Conservation (phyloP, 2,797 vertebrate species). For the Acrocephalus scirpaceus region DNA sequence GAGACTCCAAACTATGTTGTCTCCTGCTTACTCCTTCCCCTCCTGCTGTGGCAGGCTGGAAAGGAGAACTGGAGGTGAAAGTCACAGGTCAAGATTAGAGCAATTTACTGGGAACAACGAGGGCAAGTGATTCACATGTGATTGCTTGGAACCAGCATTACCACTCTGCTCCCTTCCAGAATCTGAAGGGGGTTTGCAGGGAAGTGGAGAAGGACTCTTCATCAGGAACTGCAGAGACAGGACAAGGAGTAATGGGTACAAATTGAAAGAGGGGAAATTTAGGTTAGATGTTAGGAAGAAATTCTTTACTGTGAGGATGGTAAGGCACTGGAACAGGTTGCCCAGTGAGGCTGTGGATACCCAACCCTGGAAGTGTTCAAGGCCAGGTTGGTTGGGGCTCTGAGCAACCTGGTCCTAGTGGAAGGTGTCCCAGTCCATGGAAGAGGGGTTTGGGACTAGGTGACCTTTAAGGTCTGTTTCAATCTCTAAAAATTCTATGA, state of each 20-base stretch:
- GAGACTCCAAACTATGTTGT: neutral
- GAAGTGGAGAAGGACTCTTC: neutral
- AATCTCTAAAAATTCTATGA: neutral
- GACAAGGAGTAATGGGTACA: no score
- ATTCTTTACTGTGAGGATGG: neutral
- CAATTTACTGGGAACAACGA: neutral
- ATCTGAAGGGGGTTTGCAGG: neutral
- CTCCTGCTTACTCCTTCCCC: neutral
- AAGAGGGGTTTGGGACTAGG: neutral
- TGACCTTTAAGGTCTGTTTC: neutral
- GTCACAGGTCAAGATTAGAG: neutral
- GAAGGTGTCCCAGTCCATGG: neutral
- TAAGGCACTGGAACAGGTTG: accelerated
- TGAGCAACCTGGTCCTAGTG: neutral
- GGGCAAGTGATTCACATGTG: accelerated
- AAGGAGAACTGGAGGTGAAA: neutral
- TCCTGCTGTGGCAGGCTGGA: neutral
- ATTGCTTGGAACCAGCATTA: neutral
- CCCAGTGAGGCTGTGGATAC: accelerated
- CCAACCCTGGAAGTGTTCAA: accelerated
- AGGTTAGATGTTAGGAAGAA: no score
- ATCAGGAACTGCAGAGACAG: neutral
- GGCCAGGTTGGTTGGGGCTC: no score
- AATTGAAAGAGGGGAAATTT: neutral
- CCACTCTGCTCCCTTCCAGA: neutral